Percentiles rank a stretch among this genome's conserved stretches.
Evolutionary conservation across 2,888 invertebrate species (phyloP).

Genomic region (Drosophila flavopinicola): DNA sequence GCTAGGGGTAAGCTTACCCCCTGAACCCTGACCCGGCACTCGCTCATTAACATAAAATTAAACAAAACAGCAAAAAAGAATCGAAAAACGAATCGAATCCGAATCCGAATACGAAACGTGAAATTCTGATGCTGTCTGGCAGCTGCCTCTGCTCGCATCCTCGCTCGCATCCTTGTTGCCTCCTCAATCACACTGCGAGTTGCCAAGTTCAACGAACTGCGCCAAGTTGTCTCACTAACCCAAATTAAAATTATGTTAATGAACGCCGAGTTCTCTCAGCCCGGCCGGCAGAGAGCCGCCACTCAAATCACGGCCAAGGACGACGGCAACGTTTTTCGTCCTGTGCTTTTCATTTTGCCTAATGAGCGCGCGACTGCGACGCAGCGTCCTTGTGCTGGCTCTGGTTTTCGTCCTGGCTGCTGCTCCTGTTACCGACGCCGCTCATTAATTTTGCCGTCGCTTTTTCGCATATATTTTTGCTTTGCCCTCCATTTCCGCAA

Average conservation of each 20-base stretch:
- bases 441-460: conserved; percentile 74
- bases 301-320: conserved; percentile 81
- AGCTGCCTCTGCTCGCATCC: conserved; percentile 38
- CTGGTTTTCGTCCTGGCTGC: conserved; percentile 21
- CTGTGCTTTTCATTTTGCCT: conserved; percentile 68
- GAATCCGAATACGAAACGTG: conserved; percentile 1
- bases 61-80: conserved; percentile 34
- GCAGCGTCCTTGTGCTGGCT: conserved; percentile 25
- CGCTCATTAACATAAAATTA: conserved; percentile 80
- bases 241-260: conserved; percentile 84
- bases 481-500: conserved; percentile 66
- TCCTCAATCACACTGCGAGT: not conserved
- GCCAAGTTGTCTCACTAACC: conserved; percentile 80
- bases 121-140: conserved; percentile 65
- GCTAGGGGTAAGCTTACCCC: conserved; percentile 45
- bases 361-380: conserved; percentile 64
- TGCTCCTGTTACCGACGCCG: conserved; percentile 50
- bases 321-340: conserved; percentile 53
- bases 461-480: conserved; percentile 52
- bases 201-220: conserved; percentile 70
- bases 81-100: not conserved
- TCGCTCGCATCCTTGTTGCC: conserved; percentile 36
- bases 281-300: conserved; percentile 34
- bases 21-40: conserved; percentile 39
- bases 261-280: conserved; percentile 62